Evolutionary conservation across 1,140 invertebrate species (phyloP), one percentile per base, ranked within the genome.

Genomic region (Lethocerus indicus): DNA sequence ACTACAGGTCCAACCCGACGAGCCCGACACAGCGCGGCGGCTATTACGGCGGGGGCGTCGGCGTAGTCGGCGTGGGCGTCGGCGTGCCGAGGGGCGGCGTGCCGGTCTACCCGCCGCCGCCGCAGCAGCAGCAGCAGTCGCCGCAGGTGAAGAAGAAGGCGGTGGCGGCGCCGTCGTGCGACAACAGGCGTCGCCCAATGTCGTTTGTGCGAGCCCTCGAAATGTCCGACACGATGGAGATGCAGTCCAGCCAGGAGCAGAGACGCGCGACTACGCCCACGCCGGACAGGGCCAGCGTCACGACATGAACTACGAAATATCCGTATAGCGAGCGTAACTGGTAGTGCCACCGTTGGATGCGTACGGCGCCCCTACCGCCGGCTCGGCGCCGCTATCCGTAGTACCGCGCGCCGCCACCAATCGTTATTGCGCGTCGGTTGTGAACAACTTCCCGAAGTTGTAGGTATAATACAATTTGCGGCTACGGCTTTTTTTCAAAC

Each of bases 221-320:
- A 69, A 87, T 91, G 75, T 83, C 85, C 49, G 86, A 92, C 60
- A 79, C 79, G 5, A 76, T 87, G 64, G 81, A 86, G 57, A 73
- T 81, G 72, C 52, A 60, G 23, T 68, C 71, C 20, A 58, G 67
- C n/a, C 62, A 56, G 63, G 57, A 65, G 60, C 52, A 64, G 63
- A 55, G 50, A 56, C 59, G 45, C 62, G 50, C 65, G 68, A 72
- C 70, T 5, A 71, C 78, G 20, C 74, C 78, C 21, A 83, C 78
- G n/a, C 81, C 77, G 23, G 85, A 90, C 62, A 76, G 86, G 53
- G 79, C 80, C 54, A 90, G 83, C 67, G 81, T 90, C 49, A 93
- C 64, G 90, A 93, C 66, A 89, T 88, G 80, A 91, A 89, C 68
- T 93, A 93, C 67, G 89, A 94, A 68, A 93, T 92, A 67, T 91